These are phyloP conservation scores for Oryzias melastigma DNA, from an alignment of 2,113 vertebrate genomes.

Conservation along the genomic window DNA sequence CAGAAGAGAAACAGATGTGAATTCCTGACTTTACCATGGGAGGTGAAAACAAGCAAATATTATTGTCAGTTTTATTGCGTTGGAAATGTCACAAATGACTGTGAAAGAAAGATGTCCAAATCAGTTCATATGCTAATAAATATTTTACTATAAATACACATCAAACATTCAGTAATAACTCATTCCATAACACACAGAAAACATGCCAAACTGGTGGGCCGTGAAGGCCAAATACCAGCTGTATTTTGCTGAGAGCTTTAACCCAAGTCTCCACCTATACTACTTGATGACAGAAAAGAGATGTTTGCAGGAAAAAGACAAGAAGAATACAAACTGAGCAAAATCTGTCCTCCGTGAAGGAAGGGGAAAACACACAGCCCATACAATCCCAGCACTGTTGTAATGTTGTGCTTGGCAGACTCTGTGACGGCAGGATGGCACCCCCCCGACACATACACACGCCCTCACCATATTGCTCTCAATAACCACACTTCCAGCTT, in stretches of 20 bases:
- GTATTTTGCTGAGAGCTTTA: neutral
- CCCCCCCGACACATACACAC: slow-evolving; percentile 11
- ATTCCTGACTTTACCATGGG: slow-evolving; percentile 33
- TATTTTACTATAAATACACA: too few relatives aligned
- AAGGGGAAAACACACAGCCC: slow-evolving; percentile 56
- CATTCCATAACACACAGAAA: neutral
- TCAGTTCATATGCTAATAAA: too few relatives aligned
- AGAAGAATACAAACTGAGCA: slow-evolving; percentile 51
- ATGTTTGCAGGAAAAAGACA: slow-evolving; percentile 27
- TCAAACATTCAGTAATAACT: neutral
- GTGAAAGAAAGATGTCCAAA: too few relatives aligned
- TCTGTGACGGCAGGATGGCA: slow-evolving; percentile 52
- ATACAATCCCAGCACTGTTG: slow-evolving; percentile 65
- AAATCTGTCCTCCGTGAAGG: slow-evolving; percentile 48
- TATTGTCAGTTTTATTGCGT: slow-evolving; percentile 46
- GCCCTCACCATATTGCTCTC: slow-evolving; percentile 33
- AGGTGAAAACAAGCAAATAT: slow-evolving; percentile 51
- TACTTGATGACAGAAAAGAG: slow-evolving; percentile 34
- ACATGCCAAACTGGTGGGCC: slow-evolving; percentile 22
- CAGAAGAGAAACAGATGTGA: slow-evolving; percentile 48
- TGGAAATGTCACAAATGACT: slow-evolving; percentile 10
- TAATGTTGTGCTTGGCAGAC: slow-evolving; percentile 72
- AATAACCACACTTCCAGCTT: slow-evolving; percentile 42
- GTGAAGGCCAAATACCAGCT: neutral
- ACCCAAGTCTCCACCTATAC: slow-evolving; percentile 22